Evolutionary conservation across 2,888 invertebrate genomes (phyloP).

Genomic region (Drosophila nr. perissopoda): DNA sequence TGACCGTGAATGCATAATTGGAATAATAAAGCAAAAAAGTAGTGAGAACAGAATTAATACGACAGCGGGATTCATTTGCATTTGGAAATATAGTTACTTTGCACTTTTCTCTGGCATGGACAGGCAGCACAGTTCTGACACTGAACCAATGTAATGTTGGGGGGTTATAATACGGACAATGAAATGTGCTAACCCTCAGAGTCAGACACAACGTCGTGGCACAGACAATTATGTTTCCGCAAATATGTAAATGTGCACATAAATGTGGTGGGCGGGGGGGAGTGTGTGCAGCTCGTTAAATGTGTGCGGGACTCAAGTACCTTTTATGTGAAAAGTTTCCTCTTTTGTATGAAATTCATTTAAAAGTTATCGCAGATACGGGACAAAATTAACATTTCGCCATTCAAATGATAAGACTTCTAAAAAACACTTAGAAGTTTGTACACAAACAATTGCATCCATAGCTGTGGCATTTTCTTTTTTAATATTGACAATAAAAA

Average conservation of each 20-base stretch:
- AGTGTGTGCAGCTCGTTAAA: conserved; percentile 37
- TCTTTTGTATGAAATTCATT: conserved; percentile 64
- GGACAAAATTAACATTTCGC: conserved; percentile 56
- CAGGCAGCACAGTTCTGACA: not conserved
- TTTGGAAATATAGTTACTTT: conserved; percentile 57
- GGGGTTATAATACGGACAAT: conserved; percentile 18
- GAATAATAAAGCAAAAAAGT: conserved; percentile 16
- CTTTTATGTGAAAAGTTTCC: conserved; percentile 68
- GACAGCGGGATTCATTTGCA: conserved; percentile 63
- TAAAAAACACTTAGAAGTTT: conserved; percentile 3
- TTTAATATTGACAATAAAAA: not conserved
- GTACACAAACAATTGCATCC: not conserved
- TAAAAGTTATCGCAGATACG: conserved; percentile 62
- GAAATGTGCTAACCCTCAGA: conserved; percentile 42
- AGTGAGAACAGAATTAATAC: conserved; percentile 44
- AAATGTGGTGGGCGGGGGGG: conserved; percentile 28
- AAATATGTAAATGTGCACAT: conserved; percentile 58
- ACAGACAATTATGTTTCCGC: conserved; percentile 63
- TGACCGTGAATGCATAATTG: conserved; percentile 43
- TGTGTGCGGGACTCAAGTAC: conserved; percentile 37
- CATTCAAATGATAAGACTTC: conserved; percentile 30
- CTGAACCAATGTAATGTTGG: not conserved
- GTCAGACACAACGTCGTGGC: conserved; percentile 25
- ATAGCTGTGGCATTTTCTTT: not conserved
- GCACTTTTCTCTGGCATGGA: conserved; percentile 4